phyloP scores from a whole-genome alignment of 2,797 vertebrate genomes.

The Serranus cabrilla region DNA sequence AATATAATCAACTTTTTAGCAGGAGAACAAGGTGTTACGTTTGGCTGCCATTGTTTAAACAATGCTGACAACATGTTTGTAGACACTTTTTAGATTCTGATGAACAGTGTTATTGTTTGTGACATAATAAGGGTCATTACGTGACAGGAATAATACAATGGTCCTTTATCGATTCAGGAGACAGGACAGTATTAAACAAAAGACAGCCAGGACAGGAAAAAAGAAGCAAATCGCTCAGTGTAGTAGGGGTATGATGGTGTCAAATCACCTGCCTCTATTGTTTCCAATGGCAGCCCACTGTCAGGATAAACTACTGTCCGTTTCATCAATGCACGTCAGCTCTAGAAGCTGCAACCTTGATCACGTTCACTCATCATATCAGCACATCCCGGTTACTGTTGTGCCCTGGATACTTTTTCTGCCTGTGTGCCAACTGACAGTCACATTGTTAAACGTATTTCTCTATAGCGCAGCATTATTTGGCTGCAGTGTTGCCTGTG shows the following conservation, averaged over 20 bases:
- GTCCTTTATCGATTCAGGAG: neutral
- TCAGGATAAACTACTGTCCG: neutral
- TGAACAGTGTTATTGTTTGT: neutral
- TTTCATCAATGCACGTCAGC: neutral
- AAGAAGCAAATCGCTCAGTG: neutral
- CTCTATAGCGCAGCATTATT: neutral
- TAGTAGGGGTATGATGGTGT: neutral
- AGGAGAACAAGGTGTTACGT: slow-evolving; percentile 44
- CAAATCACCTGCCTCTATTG: neutral
- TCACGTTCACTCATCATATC: neutral
- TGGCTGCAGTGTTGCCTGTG: neutral
- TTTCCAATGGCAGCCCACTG: slow-evolving; percentile 15
- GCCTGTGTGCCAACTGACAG: neutral
- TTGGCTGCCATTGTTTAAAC: slow-evolving; percentile 49
- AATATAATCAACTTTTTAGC: slow-evolving; percentile 47
- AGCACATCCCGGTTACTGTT: neutral
- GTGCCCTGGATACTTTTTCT: neutral
- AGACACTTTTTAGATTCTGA: slow-evolving; percentile 1
- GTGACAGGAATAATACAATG: slow-evolving; percentile 10
- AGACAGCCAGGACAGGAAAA: neutral
- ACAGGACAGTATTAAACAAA: neutral
- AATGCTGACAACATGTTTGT: slow-evolving; percentile 14
- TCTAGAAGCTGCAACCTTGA: neutral
- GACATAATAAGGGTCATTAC: slow-evolving; percentile 15
- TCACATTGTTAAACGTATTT: neutral